phyloP scores from a whole-genome alignment of 2,113 vertebrate species.

The Cariama cristata region DNA sequence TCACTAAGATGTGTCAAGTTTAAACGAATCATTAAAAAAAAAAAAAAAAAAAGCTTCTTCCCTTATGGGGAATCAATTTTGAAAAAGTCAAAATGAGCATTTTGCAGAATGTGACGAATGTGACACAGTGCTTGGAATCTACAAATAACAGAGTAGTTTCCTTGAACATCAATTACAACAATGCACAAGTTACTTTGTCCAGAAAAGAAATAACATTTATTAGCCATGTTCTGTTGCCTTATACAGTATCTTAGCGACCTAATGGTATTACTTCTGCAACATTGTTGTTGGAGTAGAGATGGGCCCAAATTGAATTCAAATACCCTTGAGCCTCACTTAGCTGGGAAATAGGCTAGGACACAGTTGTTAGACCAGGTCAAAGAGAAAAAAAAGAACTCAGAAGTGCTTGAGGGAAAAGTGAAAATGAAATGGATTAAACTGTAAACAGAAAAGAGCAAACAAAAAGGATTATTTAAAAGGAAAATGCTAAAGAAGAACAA shows the following conservation, averaged over 20 bases:
- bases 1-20: constrained; percentile 27
- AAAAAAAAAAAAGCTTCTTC: not conserved
- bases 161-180: constrained; percentile 35
- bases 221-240: not conserved
- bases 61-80: constrained; percentile 42
- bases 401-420: not conserved
- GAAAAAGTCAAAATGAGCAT: constrained; percentile 52
- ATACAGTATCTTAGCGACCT: constrained; percentile 15
- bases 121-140: constrained; percentile 23
- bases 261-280: constrained; percentile 37
- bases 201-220: constrained; percentile 28
- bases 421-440: constrained; percentile 37
- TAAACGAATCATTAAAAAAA: constrained; percentile 46
- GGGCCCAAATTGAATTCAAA: constrained; percentile 57
- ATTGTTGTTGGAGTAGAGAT: not conserved
- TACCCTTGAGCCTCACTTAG: constrained; percentile 55
- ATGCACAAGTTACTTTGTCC: constrained; percentile 14
- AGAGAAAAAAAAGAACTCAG: constrained; percentile 14
- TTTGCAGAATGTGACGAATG: constrained; percentile 33
- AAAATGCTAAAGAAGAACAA: not conserved
- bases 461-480: not conserved
- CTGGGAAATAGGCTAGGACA: constrained; percentile 44
- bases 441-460: constrained; percentile 23
- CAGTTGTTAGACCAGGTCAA: constrained; percentile 50
- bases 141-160: constrained; percentile 18